Evolutionary conservation across 2,888 invertebrate genomes (phyloP), one percentile per base, ranked within the genome.

Genomic region (Tinea pellionella): DNA sequence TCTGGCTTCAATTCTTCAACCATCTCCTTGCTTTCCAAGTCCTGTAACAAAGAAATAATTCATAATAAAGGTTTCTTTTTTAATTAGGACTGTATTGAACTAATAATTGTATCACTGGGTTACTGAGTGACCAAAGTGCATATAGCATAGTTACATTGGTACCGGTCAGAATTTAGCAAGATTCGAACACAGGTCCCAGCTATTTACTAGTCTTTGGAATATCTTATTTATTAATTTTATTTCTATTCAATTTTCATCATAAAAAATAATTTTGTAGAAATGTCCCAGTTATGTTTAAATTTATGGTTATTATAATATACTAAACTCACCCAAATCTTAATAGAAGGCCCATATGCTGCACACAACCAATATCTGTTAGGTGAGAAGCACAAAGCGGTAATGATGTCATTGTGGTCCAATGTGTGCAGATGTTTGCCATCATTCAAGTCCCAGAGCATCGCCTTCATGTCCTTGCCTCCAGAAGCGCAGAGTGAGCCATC

Each of bases 311-410:
- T n/a, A n/a, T n/a, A 57, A 9, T 24, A 57, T 7, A 32, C 6
- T 29, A 57, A 53, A 73, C 87, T 73, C 89, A 93, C 93, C 99
- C 99, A 99, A 79, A 99, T 99, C 89, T 98, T 98, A 80, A 99
- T 98, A 69, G 95, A 94, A 65, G 98, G 96, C 70, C 99, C 99
- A 73, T 96, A 98, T 18, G 99, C 99, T 74, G 98, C 99, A 83
- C 99, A 99, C 65, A 99, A 91, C 99, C 99, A 99, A 78, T 99
- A 99, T 76, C 98, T 93, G 89, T 99, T 99, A 64, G 99, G 99
- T 65, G 98, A 98, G 93, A 99, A 99, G 92, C 97, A 97, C 70
- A 99, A 89, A 4, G 99, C 96, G 70, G 98, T 98, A 88, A 99
- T 99, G 80, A 96, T 96, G 78, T 98, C 98, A 84, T 97, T 98